These are phyloP conservation scores for Mionectes olivaceus DNA, from an alignment of 2,797 vertebrate species.

Conservation along the genomic window DNA sequence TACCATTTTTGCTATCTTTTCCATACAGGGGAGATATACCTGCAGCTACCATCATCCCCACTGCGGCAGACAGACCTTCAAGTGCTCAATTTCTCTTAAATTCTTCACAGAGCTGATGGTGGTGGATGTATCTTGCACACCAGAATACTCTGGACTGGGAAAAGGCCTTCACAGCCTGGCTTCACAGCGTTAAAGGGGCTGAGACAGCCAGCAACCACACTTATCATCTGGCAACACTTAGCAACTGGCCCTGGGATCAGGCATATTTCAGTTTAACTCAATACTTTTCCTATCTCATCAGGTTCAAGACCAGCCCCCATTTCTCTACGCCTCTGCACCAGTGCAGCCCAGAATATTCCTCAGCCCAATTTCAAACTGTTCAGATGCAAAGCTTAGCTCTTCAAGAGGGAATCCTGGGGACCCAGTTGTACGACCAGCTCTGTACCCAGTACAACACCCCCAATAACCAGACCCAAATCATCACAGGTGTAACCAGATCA, in stretches of 20 bases:
- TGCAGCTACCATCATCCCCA: not conserved
- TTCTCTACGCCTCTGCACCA: not conserved
- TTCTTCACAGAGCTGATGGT: not conserved
- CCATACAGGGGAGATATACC: not conserved
- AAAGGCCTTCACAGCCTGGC: not conserved
- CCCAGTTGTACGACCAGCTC: not conserved
- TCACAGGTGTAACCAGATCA: not conserved
- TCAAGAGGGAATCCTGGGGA: not conserved
- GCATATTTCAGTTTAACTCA: not conserved
- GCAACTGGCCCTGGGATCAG: not conserved
- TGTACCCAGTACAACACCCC: not conserved
- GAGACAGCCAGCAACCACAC: not conserved
- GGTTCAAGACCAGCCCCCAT: not conserved
- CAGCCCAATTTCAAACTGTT: not conserved
- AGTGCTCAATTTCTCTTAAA: not conserved
- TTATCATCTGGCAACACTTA: not conserved
- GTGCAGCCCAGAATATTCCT: not conserved
- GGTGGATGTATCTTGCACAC: not conserved
- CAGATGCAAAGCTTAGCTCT: not conserved
- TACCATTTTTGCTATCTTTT: not conserved
- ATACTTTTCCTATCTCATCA: not conserved
- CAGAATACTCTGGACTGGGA: not conserved
- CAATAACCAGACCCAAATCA: not conserved
- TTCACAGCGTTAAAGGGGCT: not conserved
- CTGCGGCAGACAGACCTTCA: rapidly evolving